phyloP scores from a whole-genome alignment of 2,113 vertebrate genomes.

The Piaya cayana region DNA sequence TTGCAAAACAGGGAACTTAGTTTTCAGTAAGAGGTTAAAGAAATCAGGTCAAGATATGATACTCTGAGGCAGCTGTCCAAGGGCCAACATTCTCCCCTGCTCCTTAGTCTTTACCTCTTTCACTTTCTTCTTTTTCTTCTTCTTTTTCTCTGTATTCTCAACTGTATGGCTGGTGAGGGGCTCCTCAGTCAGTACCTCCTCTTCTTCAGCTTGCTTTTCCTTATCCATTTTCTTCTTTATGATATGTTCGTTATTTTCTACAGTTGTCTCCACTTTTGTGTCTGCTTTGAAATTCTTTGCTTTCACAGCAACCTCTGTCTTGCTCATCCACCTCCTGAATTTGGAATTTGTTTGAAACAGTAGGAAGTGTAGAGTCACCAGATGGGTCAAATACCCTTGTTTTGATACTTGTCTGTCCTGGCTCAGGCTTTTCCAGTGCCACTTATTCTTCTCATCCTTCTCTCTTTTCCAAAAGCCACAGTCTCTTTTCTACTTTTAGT shows the following conservation, averaged over 20 bases:
- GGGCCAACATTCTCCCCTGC: not conserved
- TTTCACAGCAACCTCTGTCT: slow-evolving; percentile 78
- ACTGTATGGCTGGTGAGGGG: slow-evolving; percentile 15
- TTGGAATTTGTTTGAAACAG: slow-evolving; percentile 91
- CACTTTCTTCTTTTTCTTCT: slow-evolving; percentile 84
- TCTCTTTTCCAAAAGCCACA: slow-evolving; percentile 91
- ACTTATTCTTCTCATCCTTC: slow-evolving; percentile 94
- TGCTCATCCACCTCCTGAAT: slow-evolving; percentile 84
- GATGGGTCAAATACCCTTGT: slow-evolving; percentile 95
- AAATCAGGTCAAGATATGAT: not conserved
- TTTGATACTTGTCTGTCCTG: slow-evolving; percentile 92
- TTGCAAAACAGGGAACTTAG: not conserved
- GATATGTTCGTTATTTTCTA: slow-evolving; percentile 68
- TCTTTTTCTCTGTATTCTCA: slow-evolving; percentile 86
- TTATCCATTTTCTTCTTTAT: slow-evolving; percentile 92
- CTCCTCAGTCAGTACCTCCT: slow-evolving; percentile 68
- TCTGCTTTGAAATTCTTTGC: slow-evolving; percentile 84
- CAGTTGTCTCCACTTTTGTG: slow-evolving; percentile 72
- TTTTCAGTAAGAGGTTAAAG: slow-evolving; percentile 1
- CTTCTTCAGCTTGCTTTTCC: slow-evolving; percentile 74
- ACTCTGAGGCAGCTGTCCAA: not conserved
- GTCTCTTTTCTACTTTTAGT: slow-evolving; percentile 89
- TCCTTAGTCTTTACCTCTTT: slow-evolving; percentile 66
- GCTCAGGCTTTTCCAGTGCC: slow-evolving; percentile 94
- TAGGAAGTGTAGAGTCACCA: slow-evolving; percentile 89